Percentiles rank a stretch among this genome's conserved stretches.
phyloP scores from a whole-genome alignment of 2,113 vertebrate genomes.

The Thoracochromis brauschi region DNA sequence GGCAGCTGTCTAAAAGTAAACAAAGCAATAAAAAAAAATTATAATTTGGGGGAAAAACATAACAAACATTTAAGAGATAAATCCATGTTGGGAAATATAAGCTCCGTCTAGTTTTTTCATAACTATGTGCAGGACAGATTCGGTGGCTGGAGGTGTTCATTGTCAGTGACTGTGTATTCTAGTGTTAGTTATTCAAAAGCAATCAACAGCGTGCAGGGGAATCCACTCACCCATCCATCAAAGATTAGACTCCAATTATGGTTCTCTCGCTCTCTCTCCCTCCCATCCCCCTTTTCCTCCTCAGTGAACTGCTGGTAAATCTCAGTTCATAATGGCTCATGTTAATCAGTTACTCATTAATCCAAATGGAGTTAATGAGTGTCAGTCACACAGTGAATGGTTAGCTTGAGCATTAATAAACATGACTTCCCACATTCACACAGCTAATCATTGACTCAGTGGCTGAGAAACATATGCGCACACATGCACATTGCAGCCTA shows the following conservation, averaged over 20 bases:
- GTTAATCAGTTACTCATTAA: constrained; percentile 58
- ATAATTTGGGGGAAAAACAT: not conserved
- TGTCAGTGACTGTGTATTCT: not conserved
- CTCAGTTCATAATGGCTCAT: constrained; percentile 15
- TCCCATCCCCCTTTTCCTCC: not conserved
- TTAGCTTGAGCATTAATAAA: constrained; percentile 36
- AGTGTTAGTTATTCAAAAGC: not conserved
- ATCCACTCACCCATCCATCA: constrained; percentile 42
- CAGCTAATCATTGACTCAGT: constrained; percentile 19
- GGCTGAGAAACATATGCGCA: not conserved
- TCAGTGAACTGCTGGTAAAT: not conserved
- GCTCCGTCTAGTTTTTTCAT: not conserved
- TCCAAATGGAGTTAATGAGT: constrained; percentile 52
- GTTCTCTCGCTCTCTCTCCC: not conserved
- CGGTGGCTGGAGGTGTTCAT: not conserved
- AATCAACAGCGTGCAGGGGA: constrained; percentile 1
- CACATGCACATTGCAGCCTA: not conserved
- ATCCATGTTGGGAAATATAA: not conserved
- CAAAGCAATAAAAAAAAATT: not conserved
- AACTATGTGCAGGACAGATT: not conserved
- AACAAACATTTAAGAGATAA: not conserved
- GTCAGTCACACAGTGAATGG: constrained; percentile 33
- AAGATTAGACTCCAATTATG: constrained; percentile 19
- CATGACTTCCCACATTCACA: constrained; percentile 34
- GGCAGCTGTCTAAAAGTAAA: not conserved